Evolutionary conservation across 2,797 vertebrate species (phyloP).

Genomic region (Lagocephalus sceleratus): DNA sequence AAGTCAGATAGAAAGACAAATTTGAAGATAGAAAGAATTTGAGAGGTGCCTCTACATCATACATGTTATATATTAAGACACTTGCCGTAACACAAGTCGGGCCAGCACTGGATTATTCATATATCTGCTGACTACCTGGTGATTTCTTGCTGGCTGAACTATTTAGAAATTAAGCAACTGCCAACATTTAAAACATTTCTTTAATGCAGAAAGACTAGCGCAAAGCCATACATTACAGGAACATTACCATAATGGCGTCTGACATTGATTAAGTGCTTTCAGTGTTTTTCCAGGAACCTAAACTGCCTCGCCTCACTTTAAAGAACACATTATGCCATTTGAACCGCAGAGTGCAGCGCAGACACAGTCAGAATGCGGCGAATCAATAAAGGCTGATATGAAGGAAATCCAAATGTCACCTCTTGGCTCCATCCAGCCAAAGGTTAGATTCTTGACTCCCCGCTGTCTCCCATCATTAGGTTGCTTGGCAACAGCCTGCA

Average conservation of each 20-base stretch:
- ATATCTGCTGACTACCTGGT: conserved; percentile 20
- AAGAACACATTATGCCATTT: conserved; percentile 24
- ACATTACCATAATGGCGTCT: conserved; percentile 29
- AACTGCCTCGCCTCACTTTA: conserved; percentile 26
- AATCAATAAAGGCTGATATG: conserved; percentile 63
- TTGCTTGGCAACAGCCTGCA: conserved; percentile 74
- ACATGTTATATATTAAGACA: neutral
- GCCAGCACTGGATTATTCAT: too few species aligned
- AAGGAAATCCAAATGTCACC: conserved; percentile 72
- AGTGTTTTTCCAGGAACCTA: conserved; percentile 17
- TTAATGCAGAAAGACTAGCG: conserved; percentile 35
- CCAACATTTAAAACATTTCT: conserved; percentile 5
- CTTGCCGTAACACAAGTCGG: conserved; percentile 2
- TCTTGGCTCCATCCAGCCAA: conserved; percentile 73
- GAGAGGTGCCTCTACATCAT: neutral
- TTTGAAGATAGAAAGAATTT: too few species aligned
- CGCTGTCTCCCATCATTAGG: conserved; percentile 76
- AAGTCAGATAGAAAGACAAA: neutral
- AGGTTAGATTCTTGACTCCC: conserved; percentile 79
- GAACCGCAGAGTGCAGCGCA: conserved; percentile 28
- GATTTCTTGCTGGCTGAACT: conserved; percentile 17
- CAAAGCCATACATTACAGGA: conserved; percentile 18
- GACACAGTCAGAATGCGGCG: conserved; percentile 21
- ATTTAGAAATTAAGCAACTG: conserved; percentile 7
- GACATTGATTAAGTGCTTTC: conserved; percentile 42